Conservation (phyloP, 2,797 vertebrate genomes). For the Eutrigla gurnardus region DNA sequence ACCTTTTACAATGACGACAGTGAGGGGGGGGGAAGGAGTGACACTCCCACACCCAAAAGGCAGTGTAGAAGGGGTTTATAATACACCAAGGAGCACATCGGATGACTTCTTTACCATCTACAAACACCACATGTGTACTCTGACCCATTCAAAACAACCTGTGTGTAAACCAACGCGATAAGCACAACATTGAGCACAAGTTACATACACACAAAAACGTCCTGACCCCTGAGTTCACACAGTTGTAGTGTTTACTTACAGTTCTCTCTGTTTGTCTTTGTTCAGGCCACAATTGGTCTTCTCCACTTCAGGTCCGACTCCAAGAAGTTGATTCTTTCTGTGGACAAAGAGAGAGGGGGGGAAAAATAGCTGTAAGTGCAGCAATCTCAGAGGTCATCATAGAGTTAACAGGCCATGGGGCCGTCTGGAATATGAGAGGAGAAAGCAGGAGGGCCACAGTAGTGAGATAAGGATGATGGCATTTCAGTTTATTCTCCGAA, state of each 20-base stretch:
- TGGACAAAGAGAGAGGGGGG: conserved; percentile 42
- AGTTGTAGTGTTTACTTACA: conserved; percentile 73
- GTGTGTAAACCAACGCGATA: conserved; percentile 15
- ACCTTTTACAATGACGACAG: too few species aligned
- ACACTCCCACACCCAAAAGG: too few species aligned
- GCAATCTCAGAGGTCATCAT: conserved; percentile 58
- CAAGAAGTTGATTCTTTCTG: conserved; percentile 59
- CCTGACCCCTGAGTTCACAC: conserved; percentile 23
- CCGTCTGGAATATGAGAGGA: conserved; percentile 46
- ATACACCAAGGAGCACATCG: not conserved
- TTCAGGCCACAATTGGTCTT: conserved; percentile 67
- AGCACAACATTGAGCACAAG: conserved; percentile 10
- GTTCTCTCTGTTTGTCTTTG: conserved; percentile 69
- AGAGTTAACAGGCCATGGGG: conserved; percentile 54
- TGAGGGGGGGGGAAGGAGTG: too few species aligned
- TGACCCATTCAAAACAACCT: conserved; percentile 14
- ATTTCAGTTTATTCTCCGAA: conserved; percentile 49
- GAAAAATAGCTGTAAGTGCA: conserved; percentile 44
- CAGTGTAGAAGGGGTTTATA: too few species aligned
- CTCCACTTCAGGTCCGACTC: conserved; percentile 56
- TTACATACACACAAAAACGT: conserved; percentile 18
- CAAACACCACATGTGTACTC: not conserved
- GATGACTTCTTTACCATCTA: not conserved
- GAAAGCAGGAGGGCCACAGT: conserved; percentile 32
- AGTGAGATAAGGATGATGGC: conserved; percentile 50